Percentiles rank a stretch among this genome's conserved stretches.
Evolutionary conservation across 2,113 vertebrate species (phyloP).

Genomic region (Silurus glanis): DNA sequence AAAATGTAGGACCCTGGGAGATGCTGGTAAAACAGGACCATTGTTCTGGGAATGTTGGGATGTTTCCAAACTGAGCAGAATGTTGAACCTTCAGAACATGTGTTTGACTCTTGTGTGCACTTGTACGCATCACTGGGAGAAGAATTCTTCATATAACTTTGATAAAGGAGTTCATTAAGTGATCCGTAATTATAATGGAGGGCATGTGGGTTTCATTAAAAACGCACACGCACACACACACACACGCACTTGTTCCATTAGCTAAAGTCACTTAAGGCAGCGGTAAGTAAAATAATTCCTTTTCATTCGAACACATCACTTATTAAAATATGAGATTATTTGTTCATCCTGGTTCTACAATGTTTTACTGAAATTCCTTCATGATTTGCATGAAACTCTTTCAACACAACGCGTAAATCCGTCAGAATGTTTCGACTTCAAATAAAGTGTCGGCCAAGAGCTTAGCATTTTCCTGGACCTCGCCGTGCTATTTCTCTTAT

Average conservation of each 20-base stretch:
- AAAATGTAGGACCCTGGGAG: not conserved
- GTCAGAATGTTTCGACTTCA: not conserved
- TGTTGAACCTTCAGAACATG: not conserved
- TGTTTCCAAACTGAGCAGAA: not conserved
- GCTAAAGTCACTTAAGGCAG: not conserved
- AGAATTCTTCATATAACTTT: not conserved
- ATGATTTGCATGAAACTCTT: not conserved
- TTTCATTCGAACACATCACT: not conserved
- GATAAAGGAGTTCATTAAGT: not conserved
- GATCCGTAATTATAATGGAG: not conserved
- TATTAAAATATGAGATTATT: conserved; percentile 15
- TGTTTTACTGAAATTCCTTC: conserved; percentile 20
- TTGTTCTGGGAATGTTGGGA: not conserved
- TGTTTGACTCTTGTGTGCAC: not conserved
- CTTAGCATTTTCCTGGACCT: not conserved
- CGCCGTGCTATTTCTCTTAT: not conserved
- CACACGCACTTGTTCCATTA: not conserved
- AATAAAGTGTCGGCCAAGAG: conserved; percentile 14
- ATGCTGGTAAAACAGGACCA: not conserved
- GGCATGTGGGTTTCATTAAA: not conserved
- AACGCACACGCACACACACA: not conserved
- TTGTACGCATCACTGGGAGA: not conserved
- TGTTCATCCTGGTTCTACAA: not conserved
- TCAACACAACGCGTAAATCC: conserved; percentile 24
- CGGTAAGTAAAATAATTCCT: not conserved